Evolutionary conservation across 2,113 vertebrate species (phyloP).

Genomic region (Ondatra zibethicus): DNA sequence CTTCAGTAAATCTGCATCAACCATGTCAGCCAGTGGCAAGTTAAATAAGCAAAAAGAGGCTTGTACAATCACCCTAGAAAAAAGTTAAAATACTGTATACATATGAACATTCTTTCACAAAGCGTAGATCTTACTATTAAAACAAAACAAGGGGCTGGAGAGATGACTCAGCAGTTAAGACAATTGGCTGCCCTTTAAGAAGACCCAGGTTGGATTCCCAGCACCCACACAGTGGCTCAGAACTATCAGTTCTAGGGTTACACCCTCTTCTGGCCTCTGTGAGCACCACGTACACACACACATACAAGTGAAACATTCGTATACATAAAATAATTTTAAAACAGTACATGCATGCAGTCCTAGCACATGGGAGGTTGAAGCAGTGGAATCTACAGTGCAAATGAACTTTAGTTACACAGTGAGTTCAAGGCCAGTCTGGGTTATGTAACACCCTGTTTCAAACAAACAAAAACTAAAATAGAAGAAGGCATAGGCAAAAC

Average conservation of each 20-base stretch:
- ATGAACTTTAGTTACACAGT: not conserved
- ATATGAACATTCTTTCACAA: conserved; percentile 38
- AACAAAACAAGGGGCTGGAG: not conserved
- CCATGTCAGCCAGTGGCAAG: conserved; percentile 93
- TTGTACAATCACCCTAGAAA: conserved; percentile 90
- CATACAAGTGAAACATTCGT: not conserved
- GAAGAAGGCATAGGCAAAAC: not conserved
- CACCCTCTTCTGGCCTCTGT: not conserved
- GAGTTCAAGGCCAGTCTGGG: not conserved
- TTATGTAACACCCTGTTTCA: not conserved
- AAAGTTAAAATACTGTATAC: conserved; percentile 37
- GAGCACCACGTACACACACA: not conserved
- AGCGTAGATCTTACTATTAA: conserved; percentile 6
- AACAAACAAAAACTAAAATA: not conserved
- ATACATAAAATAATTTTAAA: not conserved
- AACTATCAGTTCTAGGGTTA: not conserved
- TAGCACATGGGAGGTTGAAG: not conserved
- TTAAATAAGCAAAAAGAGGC: conserved; percentile 93
- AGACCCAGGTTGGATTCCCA: not conserved
- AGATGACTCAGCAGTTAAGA: not conserved
- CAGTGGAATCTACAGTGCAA: not conserved
- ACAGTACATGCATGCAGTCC: not conserved
- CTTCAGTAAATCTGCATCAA: conserved; percentile 91
- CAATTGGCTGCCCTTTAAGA: not conserved
- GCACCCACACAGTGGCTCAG: not conserved